These are phyloP conservation scores for Allobates femoralis DNA, from an alignment of 2,797 vertebrate species.

Conservation along the genomic window DNA sequence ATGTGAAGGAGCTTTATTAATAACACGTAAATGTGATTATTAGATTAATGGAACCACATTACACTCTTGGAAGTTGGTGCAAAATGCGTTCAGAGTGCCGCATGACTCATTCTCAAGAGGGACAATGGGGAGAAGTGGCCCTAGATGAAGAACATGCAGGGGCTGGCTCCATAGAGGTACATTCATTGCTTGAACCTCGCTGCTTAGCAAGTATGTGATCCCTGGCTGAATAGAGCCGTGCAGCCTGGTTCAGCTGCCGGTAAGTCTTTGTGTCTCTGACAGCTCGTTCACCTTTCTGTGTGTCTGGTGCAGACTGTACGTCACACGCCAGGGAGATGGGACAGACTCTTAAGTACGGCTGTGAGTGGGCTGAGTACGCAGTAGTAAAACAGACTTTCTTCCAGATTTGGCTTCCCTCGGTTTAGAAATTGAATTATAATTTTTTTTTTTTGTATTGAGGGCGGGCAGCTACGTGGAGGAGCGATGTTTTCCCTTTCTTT, in stretches of 20 bases:
- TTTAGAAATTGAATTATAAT: slow-evolving; percentile 41
- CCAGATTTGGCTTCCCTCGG: slow-evolving; percentile 44
- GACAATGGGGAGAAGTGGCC: not conserved
- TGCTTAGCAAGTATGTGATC: slow-evolving; percentile 28
- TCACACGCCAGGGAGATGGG: slow-evolving; percentile 50
- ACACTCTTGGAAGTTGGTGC: not conserved
- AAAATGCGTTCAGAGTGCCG: not conserved
- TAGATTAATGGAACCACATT: not conserved
- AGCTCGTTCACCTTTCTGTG: slow-evolving; percentile 56
- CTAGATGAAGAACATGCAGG: not conserved
- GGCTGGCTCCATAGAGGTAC: too few relatives aligned
- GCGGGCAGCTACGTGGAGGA: slow-evolving; percentile 40
- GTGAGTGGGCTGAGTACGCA: slow-evolving; percentile 43
- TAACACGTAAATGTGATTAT: not conserved
- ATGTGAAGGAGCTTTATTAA: not conserved
- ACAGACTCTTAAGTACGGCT: slow-evolving; percentile 46
- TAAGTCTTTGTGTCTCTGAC: slow-evolving; percentile 50
- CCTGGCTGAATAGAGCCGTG: slow-evolving; percentile 5
- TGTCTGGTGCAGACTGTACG: slow-evolving; percentile 58
- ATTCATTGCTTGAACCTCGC: too few relatives aligned
- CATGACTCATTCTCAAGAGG: not conserved
- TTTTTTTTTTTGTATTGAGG: slow-evolving; percentile 20
- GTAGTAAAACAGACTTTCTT: slow-evolving; percentile 47
- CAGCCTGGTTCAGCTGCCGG: slow-evolving; percentile 40
- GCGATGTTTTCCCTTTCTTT: slow-evolving; percentile 29